These are phyloP conservation scores for Platycercus adscitus DNA, from an alignment of 2,113 vertebrate genomes.

Conservation along the genomic window DNA sequence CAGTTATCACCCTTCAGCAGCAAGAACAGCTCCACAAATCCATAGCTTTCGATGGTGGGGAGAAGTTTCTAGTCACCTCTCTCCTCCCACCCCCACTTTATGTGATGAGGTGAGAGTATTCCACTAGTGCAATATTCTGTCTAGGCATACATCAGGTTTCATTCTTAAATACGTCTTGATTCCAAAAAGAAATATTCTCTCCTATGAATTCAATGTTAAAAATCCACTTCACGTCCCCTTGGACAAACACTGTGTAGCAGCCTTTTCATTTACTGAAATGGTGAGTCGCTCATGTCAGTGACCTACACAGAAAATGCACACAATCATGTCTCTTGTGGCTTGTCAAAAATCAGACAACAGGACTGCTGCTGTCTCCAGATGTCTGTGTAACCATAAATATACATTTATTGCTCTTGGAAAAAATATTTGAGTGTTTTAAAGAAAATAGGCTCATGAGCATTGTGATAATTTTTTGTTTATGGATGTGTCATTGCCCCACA, in stretches of 20 bases:
- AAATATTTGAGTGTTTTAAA: background rate
- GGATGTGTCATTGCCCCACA: background rate
- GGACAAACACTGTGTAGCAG: background rate
- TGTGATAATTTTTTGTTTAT: background rate
- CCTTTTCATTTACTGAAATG: background rate
- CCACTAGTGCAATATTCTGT: background rate
- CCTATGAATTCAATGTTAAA: background rate
- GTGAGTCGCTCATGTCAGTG: background rate
- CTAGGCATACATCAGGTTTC: background rate
- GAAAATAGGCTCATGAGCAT: background rate
- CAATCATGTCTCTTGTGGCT: background rate
- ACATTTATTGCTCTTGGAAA: background rate
- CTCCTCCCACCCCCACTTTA: background rate
- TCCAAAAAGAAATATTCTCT: background rate
- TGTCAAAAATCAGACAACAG: background rate
- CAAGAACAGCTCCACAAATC: background rate
- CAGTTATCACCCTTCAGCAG: background rate
- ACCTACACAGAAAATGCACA: background rate
- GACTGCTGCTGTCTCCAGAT: background rate
- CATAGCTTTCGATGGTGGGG: background rate
- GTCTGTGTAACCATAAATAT: background rate
- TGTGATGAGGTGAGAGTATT: background rate
- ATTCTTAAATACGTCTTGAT: background rate
- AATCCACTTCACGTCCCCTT: background rate
- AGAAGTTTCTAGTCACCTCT: background rate